Conservation (phyloP, 2,888 invertebrate species). For the Drosophila putrida region DNA sequence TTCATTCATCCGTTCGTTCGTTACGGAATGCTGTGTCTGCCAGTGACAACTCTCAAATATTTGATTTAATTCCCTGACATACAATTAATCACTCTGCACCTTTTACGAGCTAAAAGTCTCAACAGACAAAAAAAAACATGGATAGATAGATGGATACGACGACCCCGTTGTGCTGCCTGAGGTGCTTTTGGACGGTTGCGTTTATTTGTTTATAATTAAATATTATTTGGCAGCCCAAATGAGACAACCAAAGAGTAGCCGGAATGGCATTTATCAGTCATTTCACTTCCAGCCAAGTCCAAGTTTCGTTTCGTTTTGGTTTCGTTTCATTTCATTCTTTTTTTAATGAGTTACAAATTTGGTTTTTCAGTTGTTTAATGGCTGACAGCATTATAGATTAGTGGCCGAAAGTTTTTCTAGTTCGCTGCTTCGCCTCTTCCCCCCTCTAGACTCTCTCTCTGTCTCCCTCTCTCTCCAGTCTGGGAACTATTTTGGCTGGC, state of each 20-base stretch:
- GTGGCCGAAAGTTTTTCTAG: conserved; percentile 73
- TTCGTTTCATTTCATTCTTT: conserved; percentile 13
- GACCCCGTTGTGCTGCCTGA: conserved; percentile 41
- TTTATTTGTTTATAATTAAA: conserved; percentile 81
- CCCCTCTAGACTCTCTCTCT: not conserved
- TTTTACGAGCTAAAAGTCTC: conserved; percentile 55
- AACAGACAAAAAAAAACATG: conserved; percentile 15
- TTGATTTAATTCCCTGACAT: conserved; percentile 81
- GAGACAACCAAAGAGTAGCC: conserved; percentile 69
- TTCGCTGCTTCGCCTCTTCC: conserved; percentile 23
- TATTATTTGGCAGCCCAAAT: conserved; percentile 80
- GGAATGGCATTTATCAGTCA: conserved; percentile 78
- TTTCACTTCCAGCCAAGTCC: conserved; percentile 36
- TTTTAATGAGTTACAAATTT: conserved; percentile 81
- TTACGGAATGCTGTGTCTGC: conserved; percentile 11
- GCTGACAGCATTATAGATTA: conserved; percentile 80
- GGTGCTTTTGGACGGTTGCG: conserved; percentile 49
- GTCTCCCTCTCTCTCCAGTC: conserved; percentile 17
- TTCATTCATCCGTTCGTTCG: not conserved
- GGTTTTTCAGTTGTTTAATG: conserved; percentile 79
- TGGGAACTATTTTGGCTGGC: conserved; percentile 71
- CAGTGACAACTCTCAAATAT: conserved; percentile 76
- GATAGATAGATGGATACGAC: conserved; percentile 22
- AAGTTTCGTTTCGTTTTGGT: conserved; percentile 59
- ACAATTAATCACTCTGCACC: conserved; percentile 80